A percentile compares a stretch with the other conserved stretches of the same genome.
These are phyloP conservation scores for Anticlea derivata DNA, from an alignment of 2,888 invertebrate species.

Conservation along the genomic window DNA sequence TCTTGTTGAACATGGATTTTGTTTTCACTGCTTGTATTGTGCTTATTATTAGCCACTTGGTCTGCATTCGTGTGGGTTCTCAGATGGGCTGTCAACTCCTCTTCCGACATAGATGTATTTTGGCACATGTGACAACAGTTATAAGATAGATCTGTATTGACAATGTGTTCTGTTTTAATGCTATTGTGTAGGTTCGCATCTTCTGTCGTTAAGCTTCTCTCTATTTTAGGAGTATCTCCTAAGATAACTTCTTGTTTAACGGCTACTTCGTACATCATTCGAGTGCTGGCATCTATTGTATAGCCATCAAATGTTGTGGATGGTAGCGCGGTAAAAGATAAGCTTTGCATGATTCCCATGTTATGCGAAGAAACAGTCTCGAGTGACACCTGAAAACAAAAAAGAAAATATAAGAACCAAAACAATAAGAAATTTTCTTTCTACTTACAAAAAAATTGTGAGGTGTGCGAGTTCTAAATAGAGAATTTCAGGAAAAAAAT, in stretches of 20 bases:
- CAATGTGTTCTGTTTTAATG: neutral
- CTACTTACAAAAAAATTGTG: no score
- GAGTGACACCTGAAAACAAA: neutral
- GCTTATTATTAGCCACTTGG: neutral
- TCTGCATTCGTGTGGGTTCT: neutral
- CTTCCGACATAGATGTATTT: neutral
- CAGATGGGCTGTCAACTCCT: neutral
- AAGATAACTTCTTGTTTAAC: neutral
- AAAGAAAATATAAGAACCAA: no score
- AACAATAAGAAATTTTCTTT: no score
- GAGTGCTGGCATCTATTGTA: neutral
- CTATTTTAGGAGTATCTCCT: neutral
- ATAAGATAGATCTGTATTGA: neutral
- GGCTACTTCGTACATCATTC: no score
- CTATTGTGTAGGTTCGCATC: neutral
- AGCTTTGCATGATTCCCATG: neutral
- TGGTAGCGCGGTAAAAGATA: neutral
- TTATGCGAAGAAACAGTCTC: neutral
- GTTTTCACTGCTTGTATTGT: neutral
- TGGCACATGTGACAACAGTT: neutral
- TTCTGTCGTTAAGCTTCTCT: neutral
- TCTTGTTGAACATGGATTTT: neutral
- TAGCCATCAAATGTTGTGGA: neutral
- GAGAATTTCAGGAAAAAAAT: no score
- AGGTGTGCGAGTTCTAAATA: no score